Base-by-base conservation (phyloP, 2,113 vertebrate genomes). In the Alligator mississippiensis region DNA sequence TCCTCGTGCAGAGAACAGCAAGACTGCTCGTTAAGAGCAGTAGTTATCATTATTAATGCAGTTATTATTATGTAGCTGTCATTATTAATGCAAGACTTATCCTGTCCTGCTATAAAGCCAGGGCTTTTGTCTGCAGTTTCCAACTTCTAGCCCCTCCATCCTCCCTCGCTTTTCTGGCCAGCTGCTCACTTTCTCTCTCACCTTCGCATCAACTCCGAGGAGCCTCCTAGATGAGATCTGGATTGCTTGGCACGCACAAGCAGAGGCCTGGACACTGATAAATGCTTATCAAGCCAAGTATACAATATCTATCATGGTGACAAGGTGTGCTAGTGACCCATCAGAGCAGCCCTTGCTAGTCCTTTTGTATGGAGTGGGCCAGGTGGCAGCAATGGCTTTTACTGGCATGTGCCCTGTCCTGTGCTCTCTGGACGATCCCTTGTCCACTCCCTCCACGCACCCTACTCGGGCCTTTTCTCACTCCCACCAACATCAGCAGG, bases 401-500 rank as follows among this genome's bases (percentile, higher is more conserved):
- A 74, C 3, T 25, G 70, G 70, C 70, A 74, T 14, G 21, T 70
- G n/a, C 2, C 5, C 68, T 76, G 24, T n/a, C 17, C 7, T 60
- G 27, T 1, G 21, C 0, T 1, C 3, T 34, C 59, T 54, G 63
- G 13, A 22, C 15, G 77, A 77, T 70, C 61, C 9, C 68, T 5
- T 1, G 1, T 5, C 55, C 58, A 77, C 11, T 34, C 27, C 59
- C 30, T 4, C 28, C 28, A 12, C 25, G 8, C 16, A 0, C 77
- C 79, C n/a, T 28, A n/a, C 5, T 11, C 25, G 58, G 75, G 9
- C 34, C 55, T 4, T 24, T 24, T 34, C 84, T 62, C 58, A 57
- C 11, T 58, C 47, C 11, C 4, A 55, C n/a, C 17, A 10, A 4
- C 0, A 0, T 22, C 34, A 6, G 1, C 79, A 27, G 38, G 30